Evolutionary conservation across 2,113 vertebrate species (phyloP), one percentile per base, ranked within the genome.

Genomic region (Pogona vitticeps): DNA sequence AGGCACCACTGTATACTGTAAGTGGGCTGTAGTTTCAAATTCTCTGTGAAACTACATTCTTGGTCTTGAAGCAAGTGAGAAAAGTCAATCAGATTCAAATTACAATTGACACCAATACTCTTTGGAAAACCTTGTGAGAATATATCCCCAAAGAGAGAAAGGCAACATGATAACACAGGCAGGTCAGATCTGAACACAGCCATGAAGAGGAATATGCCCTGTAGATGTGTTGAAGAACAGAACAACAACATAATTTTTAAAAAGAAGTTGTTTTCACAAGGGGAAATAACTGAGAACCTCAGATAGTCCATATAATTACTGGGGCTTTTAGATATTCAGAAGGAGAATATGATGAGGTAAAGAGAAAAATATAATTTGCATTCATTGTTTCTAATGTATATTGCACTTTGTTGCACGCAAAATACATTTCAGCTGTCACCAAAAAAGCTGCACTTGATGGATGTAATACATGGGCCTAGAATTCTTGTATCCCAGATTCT

Each of bases 221-320:
- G n/a, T 21, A 75, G 76, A 82, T 59, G 56, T 65, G 52, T 58
- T 38, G 23, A 40, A 68, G 79, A 68, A 87, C 71, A 73, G 63
- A 33, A 76, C 71, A 86, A 80, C 76, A 76, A 70, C 80, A 76
- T 14, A 14, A 46, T 87, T n/a, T 68, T n/a, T 68, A 65, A 82
- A 59, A 33, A 71, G 28, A 23, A 40, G 12, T 4, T 9, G 9
- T 42, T 76, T 76, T 10, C 83, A 14, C 59, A 65, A 46, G 61
- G 61, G 46, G 40, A 76, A 76, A 14, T 18, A 38, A 40, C 67
- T 82, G 14, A 82, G 23, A 10, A 2, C 46, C 33, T 26, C 5
- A 67, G 61, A 68, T 42, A 82, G 65, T 26, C 80, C 59, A 76
- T 40, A 76, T 68, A 56, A 76, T 65, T 82, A 38, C 86, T 82